Percentiles rank a stretch among this genome's conserved stretches.
phyloP scores from a whole-genome alignment of 1,140 invertebrate genomes.

The Heterodera schachtii region DNA sequence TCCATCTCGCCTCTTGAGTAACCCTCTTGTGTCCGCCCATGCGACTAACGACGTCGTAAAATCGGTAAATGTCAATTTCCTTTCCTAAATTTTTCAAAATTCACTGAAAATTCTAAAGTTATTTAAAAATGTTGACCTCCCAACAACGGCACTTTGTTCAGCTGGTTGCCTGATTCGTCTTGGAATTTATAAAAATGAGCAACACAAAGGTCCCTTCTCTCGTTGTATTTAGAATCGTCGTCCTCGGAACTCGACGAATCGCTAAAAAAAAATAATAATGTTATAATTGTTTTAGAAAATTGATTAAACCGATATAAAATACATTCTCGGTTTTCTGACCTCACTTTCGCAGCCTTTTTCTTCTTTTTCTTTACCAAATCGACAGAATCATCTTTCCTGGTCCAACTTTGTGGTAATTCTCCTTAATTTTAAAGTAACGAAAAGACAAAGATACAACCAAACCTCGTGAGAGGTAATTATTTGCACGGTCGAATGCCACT shows the following conservation, averaged over 20 bases:
- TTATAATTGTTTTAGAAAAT: background rate
- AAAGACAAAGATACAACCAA: background rate
- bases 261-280: background rate
- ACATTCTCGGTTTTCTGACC: background rate
- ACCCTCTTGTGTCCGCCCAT: constrained; percentile 42
- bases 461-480: constrained; percentile 33
- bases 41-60: constrained; percentile 38
- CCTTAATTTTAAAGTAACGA: constrained; percentile 11
- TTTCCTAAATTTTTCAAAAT: constrained; percentile 17
- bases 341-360: background rate
- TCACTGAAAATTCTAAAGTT: background rate
- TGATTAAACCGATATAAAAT: background rate
- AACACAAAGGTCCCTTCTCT: constrained; percentile 36
- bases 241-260: constrained; percentile 10
- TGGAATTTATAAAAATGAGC: constrained; percentile 46
- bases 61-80: constrained; percentile 43
- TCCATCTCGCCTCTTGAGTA: constrained; percentile 34
- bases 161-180: constrained; percentile 37
- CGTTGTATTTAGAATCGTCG: constrained; percentile 38
- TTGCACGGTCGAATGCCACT: constrained; percentile 38
- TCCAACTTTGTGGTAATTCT: constrained; percentile 36
- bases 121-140: constrained; percentile 17
- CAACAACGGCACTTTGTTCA: constrained; percentile 39
- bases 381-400: background rate
- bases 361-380: background rate